These are phyloP conservation scores for Agrotis exclamationis DNA, from an alignment of 2,888 invertebrate genomes.

Conservation along the genomic window DNA sequence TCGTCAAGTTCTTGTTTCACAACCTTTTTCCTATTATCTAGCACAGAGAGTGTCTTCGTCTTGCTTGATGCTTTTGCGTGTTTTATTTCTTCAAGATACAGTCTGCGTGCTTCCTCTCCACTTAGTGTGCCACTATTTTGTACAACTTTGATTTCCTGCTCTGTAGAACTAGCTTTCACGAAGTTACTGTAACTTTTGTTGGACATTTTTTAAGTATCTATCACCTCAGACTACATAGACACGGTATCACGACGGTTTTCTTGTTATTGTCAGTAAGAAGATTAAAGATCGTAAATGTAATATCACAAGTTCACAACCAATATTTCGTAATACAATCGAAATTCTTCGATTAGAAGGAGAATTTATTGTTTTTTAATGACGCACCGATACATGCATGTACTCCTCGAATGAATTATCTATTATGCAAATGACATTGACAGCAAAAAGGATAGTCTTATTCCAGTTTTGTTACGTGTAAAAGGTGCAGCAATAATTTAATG, in stretches of 20 bases:
- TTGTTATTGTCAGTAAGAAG: background rate
- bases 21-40: conserved; percentile 36
- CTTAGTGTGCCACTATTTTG: conserved; percentile 60
- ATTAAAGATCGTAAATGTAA: background rate
- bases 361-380: background rate
- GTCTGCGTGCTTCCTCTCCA: conserved; percentile 80
- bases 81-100: conserved; percentile 83
- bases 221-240: no score
- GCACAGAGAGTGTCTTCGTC: conserved; percentile 6
- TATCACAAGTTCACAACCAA: background rate
- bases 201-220: conserved; percentile 63
- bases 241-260: background rate
- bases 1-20: conserved; percentile 33
- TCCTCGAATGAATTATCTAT: no score
- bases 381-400: no score
- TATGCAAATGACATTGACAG: conserved; percentile 13
- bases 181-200: conserved; percentile 78
- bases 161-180: conserved; percentile 70
- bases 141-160: conserved; percentile 3
- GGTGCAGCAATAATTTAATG: background rate
- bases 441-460: background rate
- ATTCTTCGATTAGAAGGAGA: background rate
- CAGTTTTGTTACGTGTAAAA: background rate
- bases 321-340: background rate
- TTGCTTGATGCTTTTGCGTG: conserved; percentile 55